These are phyloP conservation scores for Pseudochirops corinnae DNA, from an alignment of 2,797 vertebrate species.

Conservation along the genomic window DNA sequence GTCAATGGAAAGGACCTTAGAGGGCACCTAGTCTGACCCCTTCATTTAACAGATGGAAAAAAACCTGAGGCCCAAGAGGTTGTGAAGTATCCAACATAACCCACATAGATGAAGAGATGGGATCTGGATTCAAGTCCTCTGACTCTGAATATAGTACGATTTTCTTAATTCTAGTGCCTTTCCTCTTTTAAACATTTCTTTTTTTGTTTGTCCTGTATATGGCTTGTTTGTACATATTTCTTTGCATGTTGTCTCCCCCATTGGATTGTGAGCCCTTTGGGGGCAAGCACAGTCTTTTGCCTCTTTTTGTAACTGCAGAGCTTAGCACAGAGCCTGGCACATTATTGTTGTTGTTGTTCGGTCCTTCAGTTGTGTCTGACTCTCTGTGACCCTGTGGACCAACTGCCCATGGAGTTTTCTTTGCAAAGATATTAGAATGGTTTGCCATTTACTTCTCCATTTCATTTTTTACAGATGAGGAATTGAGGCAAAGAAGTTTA, in stretches of 20 bases:
- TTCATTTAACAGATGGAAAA: background rate
- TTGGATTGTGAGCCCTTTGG: background rate
- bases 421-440: background rate
- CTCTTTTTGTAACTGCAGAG: background rate
- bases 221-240: background rate
- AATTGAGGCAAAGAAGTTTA: background rate
- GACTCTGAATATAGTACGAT: background rate
- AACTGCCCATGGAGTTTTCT: background rate
- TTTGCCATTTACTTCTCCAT: background rate
- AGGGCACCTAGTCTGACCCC: background rate
- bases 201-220: background rate
- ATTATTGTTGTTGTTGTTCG: background rate
- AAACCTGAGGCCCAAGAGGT: background rate
- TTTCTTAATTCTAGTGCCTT: background rate
- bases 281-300: background rate
- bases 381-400: background rate
- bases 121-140: background rate
- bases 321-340: background rate
- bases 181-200: background rate
- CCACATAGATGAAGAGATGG: background rate
- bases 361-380: background rate
- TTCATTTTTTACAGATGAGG: background rate
- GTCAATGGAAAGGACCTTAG: background rate
- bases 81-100: background rate
- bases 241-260: background rate